These are phyloP conservation scores for Neocrepidodera transversa DNA, from an alignment of 2,888 invertebrate species.

Conservation along the genomic window DNA sequence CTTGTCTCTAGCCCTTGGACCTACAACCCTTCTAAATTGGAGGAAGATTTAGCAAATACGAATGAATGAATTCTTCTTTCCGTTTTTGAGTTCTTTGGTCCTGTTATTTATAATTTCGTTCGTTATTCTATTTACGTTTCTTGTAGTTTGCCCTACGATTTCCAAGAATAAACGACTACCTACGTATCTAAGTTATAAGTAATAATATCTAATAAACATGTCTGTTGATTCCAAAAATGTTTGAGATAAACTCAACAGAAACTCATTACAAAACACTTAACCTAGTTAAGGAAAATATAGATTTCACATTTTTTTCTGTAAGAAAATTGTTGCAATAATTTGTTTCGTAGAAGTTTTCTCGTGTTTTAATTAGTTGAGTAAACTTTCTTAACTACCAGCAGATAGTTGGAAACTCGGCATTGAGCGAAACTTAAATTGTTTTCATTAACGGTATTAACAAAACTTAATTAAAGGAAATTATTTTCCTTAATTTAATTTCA, in stretches of 20 bases:
- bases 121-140: no score
- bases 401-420: slow-evolving; percentile 36
- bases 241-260: not conserved
- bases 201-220: no score
- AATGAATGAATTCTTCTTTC: no score
- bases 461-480: slow-evolving; percentile 37
- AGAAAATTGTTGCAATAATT: slow-evolving; percentile 39
- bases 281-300: slow-evolving; percentile 33
- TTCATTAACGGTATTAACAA: slow-evolving; percentile 36
- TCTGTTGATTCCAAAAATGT: not conserved
- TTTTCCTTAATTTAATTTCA: slow-evolving; percentile 34
- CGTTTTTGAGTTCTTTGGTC: no score
- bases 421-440: slow-evolving; percentile 40
- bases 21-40: no score
- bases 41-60: no score
- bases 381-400: slow-evolving; percentile 39
- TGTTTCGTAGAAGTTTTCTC: slow-evolving; percentile 30
- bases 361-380: slow-evolving; percentile 37
- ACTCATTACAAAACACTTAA: slow-evolving; percentile 33
- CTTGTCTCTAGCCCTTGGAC: no score
- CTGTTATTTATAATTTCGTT: no score
- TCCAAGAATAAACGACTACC: no score
- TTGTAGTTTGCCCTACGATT: no score
- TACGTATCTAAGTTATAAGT: no score
- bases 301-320: slow-evolving; percentile 37